Conservation (phyloP, 2,888 invertebrate genomes). For the Drosophila suboccidentalis region DNA sequence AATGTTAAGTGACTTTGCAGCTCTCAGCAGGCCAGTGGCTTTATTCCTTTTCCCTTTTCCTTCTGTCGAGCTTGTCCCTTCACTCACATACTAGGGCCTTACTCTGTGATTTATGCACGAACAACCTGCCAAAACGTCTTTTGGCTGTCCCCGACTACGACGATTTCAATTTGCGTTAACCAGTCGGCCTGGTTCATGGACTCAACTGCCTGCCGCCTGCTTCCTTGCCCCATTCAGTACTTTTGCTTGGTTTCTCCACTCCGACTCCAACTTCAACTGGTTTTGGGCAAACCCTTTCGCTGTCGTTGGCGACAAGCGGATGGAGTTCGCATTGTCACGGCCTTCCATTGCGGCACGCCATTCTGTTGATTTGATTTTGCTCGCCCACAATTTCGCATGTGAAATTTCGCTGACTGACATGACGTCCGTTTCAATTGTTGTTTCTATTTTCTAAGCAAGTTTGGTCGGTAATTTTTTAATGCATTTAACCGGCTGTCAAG, state of each 20-base stretch:
- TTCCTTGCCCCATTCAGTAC: background rate
- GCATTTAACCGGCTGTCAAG: conserved; percentile 72
- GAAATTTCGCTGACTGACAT: conserved; percentile 61
- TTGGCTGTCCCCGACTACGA: conserved; percentile 54
- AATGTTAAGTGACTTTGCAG: conserved; percentile 52
- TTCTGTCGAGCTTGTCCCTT: background rate
- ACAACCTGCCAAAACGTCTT: conserved; percentile 68
- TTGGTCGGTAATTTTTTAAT: conserved; percentile 72
- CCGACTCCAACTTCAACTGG: background rate
- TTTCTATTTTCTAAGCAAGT: conserved; percentile 24
- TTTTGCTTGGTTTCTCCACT: conserved; percentile 5
- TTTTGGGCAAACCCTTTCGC: conserved; percentile 66
- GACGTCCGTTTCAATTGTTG: conserved; percentile 20
- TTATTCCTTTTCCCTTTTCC: background rate
- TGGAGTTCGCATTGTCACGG: conserved; percentile 53
- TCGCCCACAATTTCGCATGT: conserved; percentile 60
- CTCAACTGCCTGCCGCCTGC: conserved; percentile 24
- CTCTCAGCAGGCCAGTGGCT: conserved; percentile 32
- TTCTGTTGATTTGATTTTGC: conserved; percentile 68
- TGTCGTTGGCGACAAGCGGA: conserved; percentile 48
- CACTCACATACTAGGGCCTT: conserved; percentile 23
- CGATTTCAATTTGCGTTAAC: conserved; percentile 72
- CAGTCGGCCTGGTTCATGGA: conserved; percentile 58
- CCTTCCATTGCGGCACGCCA: conserved; percentile 62
- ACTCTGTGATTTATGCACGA: conserved; percentile 69